Percentiles rank a stretch among this genome's conserved stretches.
phyloP scores from a whole-genome alignment of 2,113 vertebrate genomes.

The Morone saxatilis region DNA sequence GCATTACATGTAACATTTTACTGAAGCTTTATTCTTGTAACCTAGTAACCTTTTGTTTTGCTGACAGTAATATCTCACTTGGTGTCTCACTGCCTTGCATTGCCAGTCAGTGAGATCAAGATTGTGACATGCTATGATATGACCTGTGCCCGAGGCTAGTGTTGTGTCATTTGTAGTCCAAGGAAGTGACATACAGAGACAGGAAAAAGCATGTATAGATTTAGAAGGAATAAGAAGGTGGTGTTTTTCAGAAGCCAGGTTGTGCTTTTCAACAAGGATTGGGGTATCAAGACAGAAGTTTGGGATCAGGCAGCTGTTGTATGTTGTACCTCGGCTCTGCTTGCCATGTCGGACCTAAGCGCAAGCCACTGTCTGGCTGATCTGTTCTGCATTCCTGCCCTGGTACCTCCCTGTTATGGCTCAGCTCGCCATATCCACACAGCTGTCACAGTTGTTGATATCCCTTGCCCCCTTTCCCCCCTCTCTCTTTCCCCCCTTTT shows the following conservation, averaged over 20 bases:
- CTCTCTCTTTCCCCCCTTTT: conserved; percentile 17
- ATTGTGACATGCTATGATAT: conserved; percentile 24
- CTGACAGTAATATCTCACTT: conserved; percentile 6
- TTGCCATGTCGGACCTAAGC: conserved; percentile 56
- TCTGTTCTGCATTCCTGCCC: conserved; percentile 81
- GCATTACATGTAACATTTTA: conserved; percentile 9
- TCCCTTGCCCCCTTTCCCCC: conserved; percentile 40
- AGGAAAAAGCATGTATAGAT: conserved; percentile 14
- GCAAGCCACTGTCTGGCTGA: conserved; percentile 66
- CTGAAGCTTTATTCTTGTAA: not conserved
- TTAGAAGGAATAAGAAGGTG: conserved; percentile 7
- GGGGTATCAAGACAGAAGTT: conserved; percentile 41
- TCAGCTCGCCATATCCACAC: conserved; percentile 69
- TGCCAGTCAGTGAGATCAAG: conserved; percentile 40
- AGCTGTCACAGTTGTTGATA: conserved; percentile 81
- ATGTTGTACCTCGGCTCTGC: conserved; percentile 45
- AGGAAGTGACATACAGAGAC: conserved; percentile 34
- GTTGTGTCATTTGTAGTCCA: conserved; percentile 46
- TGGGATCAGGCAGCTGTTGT: conserved; percentile 77
- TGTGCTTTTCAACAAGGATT: conserved; percentile 39
- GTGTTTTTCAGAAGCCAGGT: conserved; percentile 35
- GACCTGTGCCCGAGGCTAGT: conserved; percentile 50
- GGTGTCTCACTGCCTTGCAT: conserved; percentile 17
- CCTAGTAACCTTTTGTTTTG: conserved; percentile 28
- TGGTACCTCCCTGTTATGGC: conserved; percentile 72